phyloP scores from a whole-genome alignment of 2,888 invertebrate species.

The Brenthis daphne region DNA sequence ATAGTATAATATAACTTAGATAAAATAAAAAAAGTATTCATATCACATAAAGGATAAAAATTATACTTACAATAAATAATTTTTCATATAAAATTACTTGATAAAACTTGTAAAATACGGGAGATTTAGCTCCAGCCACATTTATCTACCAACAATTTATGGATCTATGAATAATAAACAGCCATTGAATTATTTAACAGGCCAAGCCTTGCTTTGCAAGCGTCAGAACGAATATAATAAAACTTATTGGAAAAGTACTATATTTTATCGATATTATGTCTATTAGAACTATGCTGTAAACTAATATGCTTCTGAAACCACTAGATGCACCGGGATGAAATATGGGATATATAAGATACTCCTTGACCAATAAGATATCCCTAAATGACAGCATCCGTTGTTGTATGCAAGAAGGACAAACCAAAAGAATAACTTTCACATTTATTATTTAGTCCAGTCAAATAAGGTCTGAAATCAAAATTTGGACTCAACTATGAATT shows the following conservation, averaged over 20 bases:
- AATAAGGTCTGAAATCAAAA: too few species aligned
- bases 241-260: constrained; percentile 5
- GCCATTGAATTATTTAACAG: constrained; percentile 33
- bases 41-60: constrained; percentile 6
- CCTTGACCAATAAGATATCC: too few species aligned
- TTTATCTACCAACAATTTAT: constrained; percentile 28
- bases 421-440: too few species aligned
- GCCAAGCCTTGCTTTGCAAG: constrained; percentile 17
- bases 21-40: constrained; percentile 4
- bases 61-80: constrained; percentile 5
- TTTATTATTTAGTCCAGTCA: too few species aligned
- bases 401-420: too few species aligned
- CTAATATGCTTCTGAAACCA: too few species aligned
- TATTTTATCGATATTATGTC: neutral
- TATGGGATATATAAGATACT: too few species aligned
- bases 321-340: too few species aligned
- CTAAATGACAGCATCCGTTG: too few species aligned
- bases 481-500: too few species aligned
- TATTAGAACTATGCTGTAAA: neutral
- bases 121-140: constrained; percentile 19
- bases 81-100: constrained; percentile 10
- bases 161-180: constrained; percentile 32
- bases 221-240: constrained; percentile 18
- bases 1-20: neutral
- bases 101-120: constrained; percentile 22